Percentiles rank a stretch among this genome's conserved stretches.
phyloP scores from a whole-genome alignment of 2,888 invertebrate genomes.

The Lepeophtheirus nordmannii region DNA sequence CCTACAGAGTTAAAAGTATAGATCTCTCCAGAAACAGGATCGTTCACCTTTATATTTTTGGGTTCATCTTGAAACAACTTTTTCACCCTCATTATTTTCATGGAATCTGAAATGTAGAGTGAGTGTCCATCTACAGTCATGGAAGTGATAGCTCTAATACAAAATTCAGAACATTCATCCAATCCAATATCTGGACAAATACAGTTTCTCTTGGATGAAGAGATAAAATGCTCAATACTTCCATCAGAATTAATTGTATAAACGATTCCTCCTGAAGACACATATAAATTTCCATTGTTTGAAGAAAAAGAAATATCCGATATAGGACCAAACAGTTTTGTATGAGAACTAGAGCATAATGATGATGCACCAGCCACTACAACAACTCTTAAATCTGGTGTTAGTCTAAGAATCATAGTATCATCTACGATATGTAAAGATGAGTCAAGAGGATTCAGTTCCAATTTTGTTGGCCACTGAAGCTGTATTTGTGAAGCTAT shows the following conservation, averaged over 20 bases:
- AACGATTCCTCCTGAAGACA: not conserved
- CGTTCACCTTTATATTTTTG: not conserved
- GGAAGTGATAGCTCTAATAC: not conserved
- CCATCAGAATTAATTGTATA: conserved; percentile 49
- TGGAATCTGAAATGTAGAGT: not conserved
- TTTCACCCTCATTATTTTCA: not conserved
- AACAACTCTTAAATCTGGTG: conserved; percentile 62
- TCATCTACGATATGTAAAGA: conserved; percentile 89
- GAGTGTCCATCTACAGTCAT: not conserved
- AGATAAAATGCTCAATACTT: not conserved
- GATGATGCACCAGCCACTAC: conserved; percentile 84
- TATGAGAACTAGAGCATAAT: conserved; percentile 46
- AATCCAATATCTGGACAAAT: not conserved
- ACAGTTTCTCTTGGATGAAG: not conserved
- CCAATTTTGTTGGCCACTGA: conserved; percentile 87
- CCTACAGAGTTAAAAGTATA: conserved; percentile 86
- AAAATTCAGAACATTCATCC: not conserved
- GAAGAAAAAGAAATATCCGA: conserved; percentile 54
- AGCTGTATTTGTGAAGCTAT: conserved; percentile 50
- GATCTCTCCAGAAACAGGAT: conserved; percentile 62
- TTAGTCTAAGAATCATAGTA: conserved; percentile 80
- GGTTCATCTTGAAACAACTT: not conserved
- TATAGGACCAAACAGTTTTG: conserved; percentile 3
- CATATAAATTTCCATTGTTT: not conserved
- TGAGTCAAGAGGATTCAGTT: conserved; percentile 84